These are phyloP conservation scores for Nothura maculosa DNA, from an alignment of 2,797 vertebrate species.

Conservation along the genomic window DNA sequence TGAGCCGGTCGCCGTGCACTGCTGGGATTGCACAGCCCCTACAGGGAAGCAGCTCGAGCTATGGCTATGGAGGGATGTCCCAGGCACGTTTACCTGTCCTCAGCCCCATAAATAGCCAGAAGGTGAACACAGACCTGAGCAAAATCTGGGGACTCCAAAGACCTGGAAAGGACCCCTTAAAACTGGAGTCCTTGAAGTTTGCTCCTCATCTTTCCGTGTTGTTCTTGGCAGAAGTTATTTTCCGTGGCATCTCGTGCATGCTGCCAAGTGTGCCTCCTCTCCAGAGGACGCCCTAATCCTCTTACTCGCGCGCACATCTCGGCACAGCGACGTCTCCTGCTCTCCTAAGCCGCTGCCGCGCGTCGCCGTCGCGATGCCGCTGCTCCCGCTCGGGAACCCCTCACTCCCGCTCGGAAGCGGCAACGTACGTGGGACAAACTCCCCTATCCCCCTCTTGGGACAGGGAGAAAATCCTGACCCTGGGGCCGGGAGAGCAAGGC, in stretches of 20 bases:
- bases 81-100: neutral
- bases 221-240: neutral
- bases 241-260: neutral
- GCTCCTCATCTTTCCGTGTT: neutral
- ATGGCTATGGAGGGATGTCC: neutral
- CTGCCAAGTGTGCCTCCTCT: conserved; percentile 13
- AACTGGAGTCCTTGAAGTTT: neutral
- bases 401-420: neutral
- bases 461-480: conserved; percentile 44
- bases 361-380: neutral
- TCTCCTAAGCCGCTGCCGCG: conserved; percentile 38
- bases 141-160: neutral
- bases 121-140: neutral
- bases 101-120: neutral
- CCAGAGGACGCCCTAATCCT: conserved; percentile 33
- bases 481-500: neutral
- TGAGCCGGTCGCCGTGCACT: conserved; percentile 51
- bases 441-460: conserved; percentile 22
- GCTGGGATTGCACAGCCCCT: conserved; percentile 13
- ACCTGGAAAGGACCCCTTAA: neutral
- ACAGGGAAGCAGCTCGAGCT: neutral
- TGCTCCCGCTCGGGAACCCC: neutral
- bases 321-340: neutral
- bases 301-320: conserved; percentile 54
- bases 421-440: conserved; percentile 17